These are phyloP conservation scores for Astropecten irregularis DNA, from an alignment of 53 echinoderm and acorn worm genomes.

Conservation along the genomic window DNA sequence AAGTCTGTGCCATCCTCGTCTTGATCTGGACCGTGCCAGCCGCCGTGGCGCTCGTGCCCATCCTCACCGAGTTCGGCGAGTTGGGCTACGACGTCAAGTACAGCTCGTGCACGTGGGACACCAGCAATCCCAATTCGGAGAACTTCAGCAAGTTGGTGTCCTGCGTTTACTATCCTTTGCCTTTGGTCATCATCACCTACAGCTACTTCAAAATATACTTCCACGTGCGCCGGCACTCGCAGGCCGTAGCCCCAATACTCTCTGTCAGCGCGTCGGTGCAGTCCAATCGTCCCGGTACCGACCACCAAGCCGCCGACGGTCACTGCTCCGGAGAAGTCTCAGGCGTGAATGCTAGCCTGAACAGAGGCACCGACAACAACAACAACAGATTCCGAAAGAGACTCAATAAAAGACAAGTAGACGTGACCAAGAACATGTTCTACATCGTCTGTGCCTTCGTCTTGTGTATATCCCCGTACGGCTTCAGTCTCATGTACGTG, in stretches of 20 bases:
- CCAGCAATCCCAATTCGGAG: slow-evolving; percentile 48
- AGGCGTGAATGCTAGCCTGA: neutral
- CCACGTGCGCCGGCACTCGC: slow-evolving; percentile 41
- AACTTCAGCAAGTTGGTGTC: slow-evolving; percentile 29
- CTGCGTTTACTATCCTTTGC: slow-evolving; percentile 25
- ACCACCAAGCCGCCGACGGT: neutral
- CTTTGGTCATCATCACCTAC: slow-evolving; percentile 39
- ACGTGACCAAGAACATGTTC: slow-evolving; percentile 93
- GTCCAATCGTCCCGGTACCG: neutral
- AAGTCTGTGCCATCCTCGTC: slow-evolving; percentile 10
- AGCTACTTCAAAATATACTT: slow-evolving; percentile 41
- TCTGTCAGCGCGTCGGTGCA: slow-evolving; percentile 3
- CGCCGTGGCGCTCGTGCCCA: slow-evolving; percentile 22
- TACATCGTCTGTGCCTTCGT: slow-evolving; percentile 87
- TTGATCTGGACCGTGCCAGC: slow-evolving; percentile 53
- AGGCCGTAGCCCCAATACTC: neutral
- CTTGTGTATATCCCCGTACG: slow-evolving; percentile 87
- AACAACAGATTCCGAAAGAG: neutral
- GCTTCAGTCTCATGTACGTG: slow-evolving; percentile 75
- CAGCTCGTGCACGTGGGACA: slow-evolving; percentile 67
- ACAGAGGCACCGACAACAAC: neutral
- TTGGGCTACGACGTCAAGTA: slow-evolving; percentile 56
- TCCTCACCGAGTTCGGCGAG: slow-evolving; percentile 36
- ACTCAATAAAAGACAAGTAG: slow-evolving; percentile 75
- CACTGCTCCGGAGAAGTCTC: neutral